These are phyloP conservation scores for Drosophila vallismaia DNA, from an alignment of 2,888 invertebrate genomes.

Conservation along the genomic window DNA sequence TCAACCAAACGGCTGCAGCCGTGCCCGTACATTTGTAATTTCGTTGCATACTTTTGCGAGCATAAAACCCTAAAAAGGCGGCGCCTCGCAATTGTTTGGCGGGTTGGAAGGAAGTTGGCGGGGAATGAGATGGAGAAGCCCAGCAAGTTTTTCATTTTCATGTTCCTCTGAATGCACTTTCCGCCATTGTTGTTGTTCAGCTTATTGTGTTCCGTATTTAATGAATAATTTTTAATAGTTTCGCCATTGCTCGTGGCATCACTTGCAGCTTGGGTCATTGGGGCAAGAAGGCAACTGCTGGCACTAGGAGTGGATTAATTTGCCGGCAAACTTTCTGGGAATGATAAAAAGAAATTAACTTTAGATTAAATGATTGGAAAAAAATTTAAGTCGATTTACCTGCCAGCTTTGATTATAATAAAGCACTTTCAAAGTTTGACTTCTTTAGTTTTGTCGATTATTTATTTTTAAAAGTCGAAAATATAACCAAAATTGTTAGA, in stretches of 20 bases:
- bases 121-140: constrained; percentile 43
- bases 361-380: constrained; percentile 35
- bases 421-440: too few relatives aligned
- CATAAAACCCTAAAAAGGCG: constrained; percentile 50
- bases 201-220: constrained; percentile 66
- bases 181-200: constrained; percentile 32
- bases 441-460: not conserved
- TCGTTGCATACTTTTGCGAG: constrained; percentile 72
- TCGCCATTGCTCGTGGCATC: constrained; percentile 34
- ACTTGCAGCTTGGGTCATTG: constrained; percentile 8
- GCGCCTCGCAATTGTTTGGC: constrained; percentile 46
- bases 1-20: constrained; percentile 15
- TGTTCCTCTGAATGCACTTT: constrained; percentile 57
- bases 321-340: constrained; percentile 28
- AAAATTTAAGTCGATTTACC: constrained; percentile 16
- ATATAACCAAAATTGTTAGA: too few relatives aligned
- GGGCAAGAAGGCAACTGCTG: constrained; percentile 25
- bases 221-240: constrained; percentile 75
- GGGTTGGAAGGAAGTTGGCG: constrained; percentile 9
- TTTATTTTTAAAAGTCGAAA: too few relatives aligned
- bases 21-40: constrained; percentile 67
- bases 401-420: constrained; percentile 6
- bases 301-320: constrained; percentile 37
- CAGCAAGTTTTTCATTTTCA: constrained; percentile 56
- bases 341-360: constrained; percentile 33